Evolutionary conservation across 2,888 invertebrate species (phyloP), one percentile per base, ranked within the genome.

Genomic region (Leucozona laternaria): DNA sequence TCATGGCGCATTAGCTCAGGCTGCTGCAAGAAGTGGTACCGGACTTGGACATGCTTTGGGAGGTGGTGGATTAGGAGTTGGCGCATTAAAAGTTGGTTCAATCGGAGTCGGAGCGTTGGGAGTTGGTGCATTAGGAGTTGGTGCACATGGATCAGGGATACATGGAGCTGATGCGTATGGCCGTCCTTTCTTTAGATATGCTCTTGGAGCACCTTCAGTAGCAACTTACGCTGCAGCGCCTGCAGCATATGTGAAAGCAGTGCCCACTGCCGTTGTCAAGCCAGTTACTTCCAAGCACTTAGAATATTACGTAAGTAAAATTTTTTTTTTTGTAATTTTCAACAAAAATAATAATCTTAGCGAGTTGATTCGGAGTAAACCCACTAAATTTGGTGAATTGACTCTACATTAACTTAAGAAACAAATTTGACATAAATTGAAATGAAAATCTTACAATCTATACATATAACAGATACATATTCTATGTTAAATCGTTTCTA

Each of bases 271-370:
- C 20, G 90, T 92, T 20, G 92, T 92, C 22, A 95, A 94, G 90
- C 94, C 95, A 88, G 93, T 94, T n/a, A 94, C 94, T 89, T 93
- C 93, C 13, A 94, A 94, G 79, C 95, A 95, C 90, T 90, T 94
- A 89, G 95, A 95, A 90, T 94, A 95, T 90, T 95, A 95, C 90
- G 95, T 95, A 91, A 94, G 95, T 94, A 80, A 22, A 28, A 11
- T 50, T 20, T 17, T 28, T 31, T 31, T 7, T 17, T 4, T n/a
- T 43, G 7, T n/a, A n/a, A 3, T n/a, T 43, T 43, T 8, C 7
- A 73, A 62, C 55, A 53, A 28, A 34, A 40, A 15, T 5, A 40
- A 40, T 13, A 40, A 34, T 11, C 31, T 7, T 31, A 31, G 0
- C 31, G 31, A 31, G n/a, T n/a, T n/a, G n/a, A n/a, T n/a, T n/a